A percentile compares a stretch with the other conserved stretches of the same genome.
phyloP scores from a whole-genome alignment of 2,113 vertebrate genomes.

The Podarcis muralis region DNA sequence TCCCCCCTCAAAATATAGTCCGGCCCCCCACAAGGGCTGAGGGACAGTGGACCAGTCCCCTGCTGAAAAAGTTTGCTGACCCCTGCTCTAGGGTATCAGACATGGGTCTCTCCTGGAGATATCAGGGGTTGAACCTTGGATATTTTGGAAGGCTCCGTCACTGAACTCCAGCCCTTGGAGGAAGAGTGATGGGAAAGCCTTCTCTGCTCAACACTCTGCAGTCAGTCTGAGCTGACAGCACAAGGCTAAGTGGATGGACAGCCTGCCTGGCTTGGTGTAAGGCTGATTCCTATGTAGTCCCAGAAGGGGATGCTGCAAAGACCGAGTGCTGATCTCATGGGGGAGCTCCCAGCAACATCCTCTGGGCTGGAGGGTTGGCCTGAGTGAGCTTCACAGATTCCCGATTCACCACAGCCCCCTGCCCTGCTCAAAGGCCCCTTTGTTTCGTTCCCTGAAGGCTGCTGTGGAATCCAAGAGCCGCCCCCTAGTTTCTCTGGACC shows the following conservation, averaged over 20 bases:
- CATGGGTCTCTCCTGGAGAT: no score
- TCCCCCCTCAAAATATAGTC: no score
- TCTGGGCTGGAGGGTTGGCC: neutral
- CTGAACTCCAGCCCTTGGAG: no score
- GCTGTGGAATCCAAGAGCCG: neutral
- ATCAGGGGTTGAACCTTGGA: no score
- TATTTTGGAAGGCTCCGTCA: no score
- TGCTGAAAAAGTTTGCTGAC: no score
- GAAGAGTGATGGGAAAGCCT: no score
- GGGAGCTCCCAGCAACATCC: neutral
- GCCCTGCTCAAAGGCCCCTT: neutral
- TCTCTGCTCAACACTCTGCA: neutral
- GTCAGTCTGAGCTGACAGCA: neutral
- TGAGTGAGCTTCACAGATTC: neutral
- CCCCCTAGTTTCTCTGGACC: slow-evolving; percentile 28
- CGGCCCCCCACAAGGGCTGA: no score
- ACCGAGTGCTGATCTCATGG: no score
- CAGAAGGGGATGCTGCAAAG: neutral
- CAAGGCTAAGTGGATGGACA: no score
- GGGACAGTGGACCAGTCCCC: no score
- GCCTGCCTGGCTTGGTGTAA: neutral
- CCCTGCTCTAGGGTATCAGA: no score
- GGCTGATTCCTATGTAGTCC: neutral
- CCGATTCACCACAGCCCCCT: neutral
- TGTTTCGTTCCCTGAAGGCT: neutral